A percentile compares a stretch with the other conserved stretches of the same genome.
phyloP scores from a whole-genome alignment of 2,113 vertebrate species.

The Myotis davidii region DNA sequence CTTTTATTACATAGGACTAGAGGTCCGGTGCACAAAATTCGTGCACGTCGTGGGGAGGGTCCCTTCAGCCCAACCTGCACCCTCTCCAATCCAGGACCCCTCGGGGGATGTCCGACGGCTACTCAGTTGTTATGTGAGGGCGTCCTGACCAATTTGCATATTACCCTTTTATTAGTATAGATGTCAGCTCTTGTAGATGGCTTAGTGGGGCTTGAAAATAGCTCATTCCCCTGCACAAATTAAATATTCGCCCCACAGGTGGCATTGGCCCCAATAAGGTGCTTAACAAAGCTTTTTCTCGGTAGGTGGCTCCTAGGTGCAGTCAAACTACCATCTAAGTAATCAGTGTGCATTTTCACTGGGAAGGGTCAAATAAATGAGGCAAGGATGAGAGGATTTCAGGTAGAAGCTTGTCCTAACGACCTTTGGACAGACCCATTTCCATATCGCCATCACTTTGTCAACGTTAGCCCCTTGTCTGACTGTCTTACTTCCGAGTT shows the following conservation, averaged over 20 bases:
- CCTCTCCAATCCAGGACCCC: no score
- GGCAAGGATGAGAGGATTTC: neutral
- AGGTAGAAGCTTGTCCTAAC: neutral
- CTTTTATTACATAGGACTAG: no score
- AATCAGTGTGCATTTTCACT: neutral
- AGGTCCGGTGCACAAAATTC: no score
- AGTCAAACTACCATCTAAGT: neutral
- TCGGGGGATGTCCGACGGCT: no score
- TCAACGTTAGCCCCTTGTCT: accelerated
- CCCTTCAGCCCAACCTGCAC: no score
- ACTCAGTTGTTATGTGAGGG: no score
- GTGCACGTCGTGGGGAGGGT: no score
- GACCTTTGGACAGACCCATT: accelerated
- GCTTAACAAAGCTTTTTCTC: neutral
- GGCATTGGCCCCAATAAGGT: neutral
- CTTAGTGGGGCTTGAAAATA: neutral
- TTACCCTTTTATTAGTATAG: no score
- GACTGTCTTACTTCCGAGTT: neutral
- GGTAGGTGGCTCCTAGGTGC: accelerated
- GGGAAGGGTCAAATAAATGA: neutral
- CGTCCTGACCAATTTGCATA: no score
- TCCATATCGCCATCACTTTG: accelerated
- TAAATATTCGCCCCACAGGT: neutral
- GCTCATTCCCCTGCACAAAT: neutral
- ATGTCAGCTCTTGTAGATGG: neutral